Evolutionary conservation across 1,140 invertebrate genomes (phyloP).

Genomic region (Marisa cornuarietis): DNA sequence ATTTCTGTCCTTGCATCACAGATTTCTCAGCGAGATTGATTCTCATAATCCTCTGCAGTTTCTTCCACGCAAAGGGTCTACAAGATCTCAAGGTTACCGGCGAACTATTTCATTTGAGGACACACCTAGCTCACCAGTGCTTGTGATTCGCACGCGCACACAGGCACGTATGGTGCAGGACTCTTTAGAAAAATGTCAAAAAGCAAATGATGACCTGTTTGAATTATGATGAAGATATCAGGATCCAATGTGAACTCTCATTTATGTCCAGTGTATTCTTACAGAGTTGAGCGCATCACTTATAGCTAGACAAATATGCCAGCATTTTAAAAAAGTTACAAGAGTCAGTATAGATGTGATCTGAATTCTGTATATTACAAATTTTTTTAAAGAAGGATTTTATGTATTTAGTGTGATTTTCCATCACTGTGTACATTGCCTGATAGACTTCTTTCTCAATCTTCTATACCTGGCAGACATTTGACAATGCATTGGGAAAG

Average conservation of each 20-base stretch:
- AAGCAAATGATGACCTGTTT: slow-evolving; percentile 23
- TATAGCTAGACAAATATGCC: no score
- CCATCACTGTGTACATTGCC: no score
- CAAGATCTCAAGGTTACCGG: slow-evolving; percentile 12
- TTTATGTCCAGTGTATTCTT: no score
- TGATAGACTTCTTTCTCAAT: no score
- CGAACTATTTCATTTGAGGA: slow-evolving; percentile 22
- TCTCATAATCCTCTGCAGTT: slow-evolving; percentile 21
- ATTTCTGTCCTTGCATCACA: not conserved
- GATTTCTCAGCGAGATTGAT: slow-evolving; percentile 16
- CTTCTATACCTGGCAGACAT: no score
- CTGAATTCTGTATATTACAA: no score
- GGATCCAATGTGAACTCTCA: not conserved
- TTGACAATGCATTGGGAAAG: no score
- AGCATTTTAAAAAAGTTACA: no score
- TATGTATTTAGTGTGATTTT: no score
- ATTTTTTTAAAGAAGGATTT: no score
- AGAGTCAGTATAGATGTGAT: no score
- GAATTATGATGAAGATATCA: slow-evolving; percentile 25
- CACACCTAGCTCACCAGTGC: slow-evolving; percentile 7
- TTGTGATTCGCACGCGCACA: slow-evolving; percentile 14
- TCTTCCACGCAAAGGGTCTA: slow-evolving; percentile 16
- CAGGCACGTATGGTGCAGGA: slow-evolving; percentile 19
- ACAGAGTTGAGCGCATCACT: no score
- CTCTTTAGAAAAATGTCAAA: slow-evolving; percentile 18